Evolutionary conservation across 2,113 vertebrate species (phyloP).

Genomic region (Tachycineta bicolor): DNA sequence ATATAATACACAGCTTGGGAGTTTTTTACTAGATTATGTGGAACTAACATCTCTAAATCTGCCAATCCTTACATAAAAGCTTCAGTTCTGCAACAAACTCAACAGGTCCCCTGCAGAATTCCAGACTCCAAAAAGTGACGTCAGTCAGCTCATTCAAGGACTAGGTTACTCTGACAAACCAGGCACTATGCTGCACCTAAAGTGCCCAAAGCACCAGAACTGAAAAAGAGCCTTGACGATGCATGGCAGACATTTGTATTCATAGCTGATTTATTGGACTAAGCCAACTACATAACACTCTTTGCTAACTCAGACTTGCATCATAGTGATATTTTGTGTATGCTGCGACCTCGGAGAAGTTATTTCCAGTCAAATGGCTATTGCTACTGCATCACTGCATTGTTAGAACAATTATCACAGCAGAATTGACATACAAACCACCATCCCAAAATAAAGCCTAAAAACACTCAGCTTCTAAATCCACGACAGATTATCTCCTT

Average conservation of each 20-base stretch:
- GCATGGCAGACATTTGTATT: not conserved
- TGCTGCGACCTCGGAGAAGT: not conserved
- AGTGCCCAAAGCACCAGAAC: not conserved
- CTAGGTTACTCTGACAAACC: not conserved
- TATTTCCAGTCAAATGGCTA: not conserved
- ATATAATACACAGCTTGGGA: not conserved
- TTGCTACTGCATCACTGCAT: not conserved
- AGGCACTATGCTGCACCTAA: not conserved
- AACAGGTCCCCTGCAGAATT: not conserved
- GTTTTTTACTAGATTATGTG: not conserved
- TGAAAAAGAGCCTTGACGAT: not conserved
- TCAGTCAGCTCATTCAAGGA: not conserved
- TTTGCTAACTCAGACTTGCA: not conserved
- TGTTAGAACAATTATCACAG: not conserved
- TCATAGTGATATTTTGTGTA: not conserved
- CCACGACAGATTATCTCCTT: not conserved
- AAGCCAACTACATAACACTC: fast-evolving
- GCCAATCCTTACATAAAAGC: not conserved
- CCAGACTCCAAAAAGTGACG: not conserved
- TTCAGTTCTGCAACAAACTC: not conserved
- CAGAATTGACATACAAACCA: not conserved
- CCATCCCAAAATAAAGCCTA: not conserved
- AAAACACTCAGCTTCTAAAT: not conserved
- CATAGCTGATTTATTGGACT: not conserved
- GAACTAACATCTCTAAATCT: not conserved